Evolutionary conservation across 2,113 vertebrate species (phyloP), one percentile per base, ranked within the genome.

Genomic region (Catagonus wagneri): DNA sequence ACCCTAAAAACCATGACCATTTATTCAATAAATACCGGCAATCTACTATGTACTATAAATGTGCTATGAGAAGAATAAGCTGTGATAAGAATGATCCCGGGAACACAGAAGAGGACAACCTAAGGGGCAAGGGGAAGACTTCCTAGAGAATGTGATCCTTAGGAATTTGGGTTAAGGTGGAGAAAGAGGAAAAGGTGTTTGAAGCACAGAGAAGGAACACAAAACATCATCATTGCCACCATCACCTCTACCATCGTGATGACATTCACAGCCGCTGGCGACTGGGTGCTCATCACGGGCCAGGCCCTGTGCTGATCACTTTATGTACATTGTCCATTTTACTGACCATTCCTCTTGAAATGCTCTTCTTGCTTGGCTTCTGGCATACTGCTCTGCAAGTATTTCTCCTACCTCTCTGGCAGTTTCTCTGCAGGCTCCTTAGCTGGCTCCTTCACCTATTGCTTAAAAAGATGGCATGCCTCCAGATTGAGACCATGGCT

Each of bases 21-120:
- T 91, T 85, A 89, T 69, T 93, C 52, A 92, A 25, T 81, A 95
- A 84, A 83, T 94, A 72, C 19, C 12, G 91, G 22, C 84, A 79
- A 23, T 20, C 68, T 32, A 27, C 71, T n/a, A 50, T 20, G 34
- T 74, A n/a, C 25, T 90, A 15, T 74, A 52, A 72, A 69, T 79
- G 32, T 68, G n/a, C 58, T 87, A 11, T 58, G 36, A 56, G 65
- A 76, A 83, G 54, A 72, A 36, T 76, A 44, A 88, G 3, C 50
- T 58, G 34, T 34, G 52, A 8, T 2, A 50, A 74, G 44, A 88
- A 58, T 79, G 56, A 69, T 25, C 34, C 68, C 61, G 20, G 29
- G 32, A 83, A 36, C 71, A 68, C 36, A 7, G n/a, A 36, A 17
- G 29, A 83, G 36, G 22, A 29, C 63, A 94, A 78, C 23, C 10